These are phyloP conservation scores for Drosophila paracracens DNA, from an alignment of 2,888 invertebrate species.

Conservation along the genomic window DNA sequence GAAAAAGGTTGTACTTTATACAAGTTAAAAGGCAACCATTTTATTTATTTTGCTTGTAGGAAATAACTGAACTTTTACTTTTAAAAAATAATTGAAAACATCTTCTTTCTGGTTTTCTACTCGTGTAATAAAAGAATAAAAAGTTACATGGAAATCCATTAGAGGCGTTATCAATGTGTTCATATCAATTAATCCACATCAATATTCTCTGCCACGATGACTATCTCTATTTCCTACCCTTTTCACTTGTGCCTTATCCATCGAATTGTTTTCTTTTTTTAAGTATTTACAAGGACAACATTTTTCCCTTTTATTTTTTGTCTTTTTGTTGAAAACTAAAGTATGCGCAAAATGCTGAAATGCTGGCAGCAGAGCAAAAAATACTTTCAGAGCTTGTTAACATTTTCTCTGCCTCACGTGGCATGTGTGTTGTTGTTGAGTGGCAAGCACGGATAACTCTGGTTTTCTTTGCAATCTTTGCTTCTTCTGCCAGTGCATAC, in stretches of 20 bases:
- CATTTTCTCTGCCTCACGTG: conserved; percentile 19
- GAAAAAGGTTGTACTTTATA: neutral
- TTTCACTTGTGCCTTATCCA: neutral
- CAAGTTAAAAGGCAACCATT: neutral
- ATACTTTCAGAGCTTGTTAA: conserved; percentile 21
- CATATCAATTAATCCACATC: conserved; percentile 5
- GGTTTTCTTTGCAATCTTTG: conserved; percentile 9
- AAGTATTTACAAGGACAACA: conserved; percentile 11
- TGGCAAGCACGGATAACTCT: neutral
- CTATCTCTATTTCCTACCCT: conserved; percentile 1
- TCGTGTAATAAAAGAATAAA: neutral
- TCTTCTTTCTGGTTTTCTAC: neutral
- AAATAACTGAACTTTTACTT: neutral
- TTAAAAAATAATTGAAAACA: neutral
- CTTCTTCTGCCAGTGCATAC: conserved; percentile 41
- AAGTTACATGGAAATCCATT: conserved; percentile 16
- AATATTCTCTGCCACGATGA: neutral
- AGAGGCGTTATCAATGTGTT: conserved; percentile 13
- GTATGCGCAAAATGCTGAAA: conserved; percentile 26
- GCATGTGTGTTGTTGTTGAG: conserved; percentile 8
- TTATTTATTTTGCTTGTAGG: neutral
- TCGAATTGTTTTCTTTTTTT: neutral
- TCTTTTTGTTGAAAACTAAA: neutral
- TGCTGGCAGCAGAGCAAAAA: conserved; percentile 1
- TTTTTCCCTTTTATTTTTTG: neutral